phyloP scores from a whole-genome alignment of 2,113 vertebrate genomes.

The Lonchura striata region DNA sequence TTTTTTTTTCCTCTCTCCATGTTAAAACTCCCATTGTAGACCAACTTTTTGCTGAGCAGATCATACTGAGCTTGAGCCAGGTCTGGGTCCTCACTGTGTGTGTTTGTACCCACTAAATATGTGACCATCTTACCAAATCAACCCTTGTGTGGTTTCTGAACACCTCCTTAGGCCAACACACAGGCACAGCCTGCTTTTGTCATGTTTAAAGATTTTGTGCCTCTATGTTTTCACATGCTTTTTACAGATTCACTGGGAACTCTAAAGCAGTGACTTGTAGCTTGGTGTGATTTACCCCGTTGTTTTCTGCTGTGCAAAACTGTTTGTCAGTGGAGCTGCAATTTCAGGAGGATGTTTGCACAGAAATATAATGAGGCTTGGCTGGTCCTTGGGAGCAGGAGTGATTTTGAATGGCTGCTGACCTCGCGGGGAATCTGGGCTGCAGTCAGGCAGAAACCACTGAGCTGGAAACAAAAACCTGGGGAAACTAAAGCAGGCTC shows the following conservation, averaged over 20 bases:
- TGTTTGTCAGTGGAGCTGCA: not conserved
- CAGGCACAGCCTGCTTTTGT: not conserved
- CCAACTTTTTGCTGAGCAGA: not conserved
- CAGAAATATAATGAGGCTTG: conserved; percentile 66
- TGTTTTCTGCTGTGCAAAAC: conserved; percentile 37
- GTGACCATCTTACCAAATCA: not conserved
- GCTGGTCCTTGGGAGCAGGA: conserved; percentile 42
- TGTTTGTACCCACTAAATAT: not conserved
- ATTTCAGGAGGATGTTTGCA: conserved; percentile 57
- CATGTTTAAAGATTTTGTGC: not conserved
- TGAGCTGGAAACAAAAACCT: conserved; percentile 63
- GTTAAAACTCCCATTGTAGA: not conserved
- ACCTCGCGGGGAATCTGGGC: conserved; percentile 49
- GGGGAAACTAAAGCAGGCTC: conserved; percentile 22
- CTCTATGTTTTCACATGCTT: not conserved
- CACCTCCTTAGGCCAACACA: not conserved
- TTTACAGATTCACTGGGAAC: not conserved
- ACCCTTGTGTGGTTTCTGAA: not conserved
- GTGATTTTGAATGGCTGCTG: conserved; percentile 61
- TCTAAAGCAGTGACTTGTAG: not conserved
- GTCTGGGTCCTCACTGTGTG: not conserved
- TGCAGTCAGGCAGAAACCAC: conserved; percentile 46
- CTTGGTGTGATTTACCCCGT: not conserved
- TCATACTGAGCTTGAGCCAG: not conserved
- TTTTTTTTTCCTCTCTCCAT: not conserved